Evolutionary conservation across 2,888 invertebrate species (phyloP), one percentile per base, ranked within the genome.

Genomic region (Macroteleia sp.): DNA sequence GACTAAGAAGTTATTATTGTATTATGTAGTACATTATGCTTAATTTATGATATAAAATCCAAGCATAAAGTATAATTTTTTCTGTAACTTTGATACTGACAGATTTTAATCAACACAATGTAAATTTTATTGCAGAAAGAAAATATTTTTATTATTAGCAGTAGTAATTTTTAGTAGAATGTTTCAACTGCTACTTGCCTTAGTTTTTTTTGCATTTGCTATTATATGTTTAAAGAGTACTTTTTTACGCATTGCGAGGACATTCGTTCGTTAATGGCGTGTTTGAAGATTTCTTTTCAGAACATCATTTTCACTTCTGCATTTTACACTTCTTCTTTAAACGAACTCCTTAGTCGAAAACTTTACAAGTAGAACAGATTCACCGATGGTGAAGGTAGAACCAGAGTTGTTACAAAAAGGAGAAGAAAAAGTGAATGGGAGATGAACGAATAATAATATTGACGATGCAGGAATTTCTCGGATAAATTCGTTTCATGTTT

Each of bases 271-370:
- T 59, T 73, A 74, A 74, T 74, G 64, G 62, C 30, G 56, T 73
- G 50, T 57, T 73, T 73, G 36, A 42, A 64, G 62, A 64, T 64
- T 73, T 56, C 56, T 73, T 73, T 64, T 62, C 62, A 48, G 50
- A 71, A 32, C 41, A 50, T 64, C 73, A 64, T 64, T 73, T 73
- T 64, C 57, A 28, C 64, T 42, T 17, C 56, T 73, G 36, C 48
- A 42, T 73, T 73, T 73, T 62, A 73, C 73, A 64, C 73, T 73
- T 73, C 64, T 34, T 32, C 62, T 73, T 73, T 73, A 56, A 54
- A 64, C 56, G 42, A 73, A 64, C 73, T 64, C 62, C 41, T 71
- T 48, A 48, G 48, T 73, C 50, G 50, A 48, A 64, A 62, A 64
- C 64, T 73, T 59, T 52, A 52, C 59, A 59, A 69, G 19, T 57